Base-by-base conservation (phyloP, 2,888 invertebrate genomes). In the Neria commutata region DNA sequence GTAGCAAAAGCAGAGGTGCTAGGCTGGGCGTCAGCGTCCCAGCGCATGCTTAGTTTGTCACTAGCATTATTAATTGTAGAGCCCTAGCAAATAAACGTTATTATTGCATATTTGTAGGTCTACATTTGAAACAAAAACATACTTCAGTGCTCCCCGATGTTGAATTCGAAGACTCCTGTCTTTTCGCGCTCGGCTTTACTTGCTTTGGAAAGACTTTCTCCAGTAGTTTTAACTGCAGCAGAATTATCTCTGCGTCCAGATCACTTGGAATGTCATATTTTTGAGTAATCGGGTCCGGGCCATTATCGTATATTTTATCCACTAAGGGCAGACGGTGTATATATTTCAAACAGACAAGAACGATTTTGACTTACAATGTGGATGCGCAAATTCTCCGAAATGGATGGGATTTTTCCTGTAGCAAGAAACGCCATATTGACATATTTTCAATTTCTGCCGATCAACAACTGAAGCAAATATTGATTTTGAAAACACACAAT, bases 341-440 rank as follows among this genome's bases (percentile, higher is more conserved):
- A n/a, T 6, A 46, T 46, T 19, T 46, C 17, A 4, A 46, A 5
- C 5, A 17, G 19, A 42, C n/a, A 42, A 6, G 6, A 17, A 6
- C n/a, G 1, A 34, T 1, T 29, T 11, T 16, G 14, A 54, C 71
- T 67, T 84, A 93, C 93, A 85, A 75, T 92, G 91, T 8, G 88
- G 86, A 84, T 95, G 95, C 33, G 86, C 85, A 79, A 86, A 94
- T 79, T 94, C 91, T 61, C 85, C 85, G 62, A 94, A 91, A 81
- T 96, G 96, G 58, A 89, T 86, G 1, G 92, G 92, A 83, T 94
- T 95, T 71, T 88, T 87, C 54, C 95, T 85, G 73, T 91, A 95
- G 74, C 95, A 95, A 67, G 86, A 87, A 25, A 87, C 87, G 6
- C 88, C 90, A 78, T 91, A 94, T 16, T 87, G 88, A 77, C 95